These are phyloP conservation scores for Steinernema feltiae DNA, from an alignment of 1,140 invertebrate species.

Conservation along the genomic window DNA sequence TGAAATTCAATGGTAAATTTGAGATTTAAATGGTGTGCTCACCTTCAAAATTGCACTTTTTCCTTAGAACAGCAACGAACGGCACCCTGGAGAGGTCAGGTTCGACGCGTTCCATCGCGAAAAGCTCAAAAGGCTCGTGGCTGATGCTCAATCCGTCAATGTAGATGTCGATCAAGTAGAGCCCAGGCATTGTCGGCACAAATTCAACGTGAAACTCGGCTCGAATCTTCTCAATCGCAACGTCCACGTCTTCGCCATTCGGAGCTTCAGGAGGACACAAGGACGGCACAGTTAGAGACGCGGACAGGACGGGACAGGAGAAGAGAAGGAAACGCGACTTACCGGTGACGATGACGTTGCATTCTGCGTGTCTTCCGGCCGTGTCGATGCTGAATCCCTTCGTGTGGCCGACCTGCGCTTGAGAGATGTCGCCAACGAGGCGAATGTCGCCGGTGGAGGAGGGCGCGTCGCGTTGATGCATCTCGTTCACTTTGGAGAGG, in stretches of 20 bases:
- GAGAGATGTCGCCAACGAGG: conserved; percentile 44
- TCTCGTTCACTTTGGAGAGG: conserved; percentile 65
- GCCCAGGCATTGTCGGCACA: conserved; percentile 29
- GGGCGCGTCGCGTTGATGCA: conserved; percentile 21
- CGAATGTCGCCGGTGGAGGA: conserved; percentile 35
- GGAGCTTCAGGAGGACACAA: conserved; percentile 41
- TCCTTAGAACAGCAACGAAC: neutral
- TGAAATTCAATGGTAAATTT: neutral
- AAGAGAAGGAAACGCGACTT: conserved; percentile 35
- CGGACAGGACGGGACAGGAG: conserved; percentile 21
- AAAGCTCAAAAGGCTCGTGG: neutral
- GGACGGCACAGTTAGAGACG: conserved; percentile 26
- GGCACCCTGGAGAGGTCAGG: neutral
- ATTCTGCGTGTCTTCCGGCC: conserved; percentile 49
- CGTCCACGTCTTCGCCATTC: conserved; percentile 30
- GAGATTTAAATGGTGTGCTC: neutral
- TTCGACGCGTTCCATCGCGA: neutral
- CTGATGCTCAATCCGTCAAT: conserved; percentile 19
- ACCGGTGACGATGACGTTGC: conserved; percentile 61
- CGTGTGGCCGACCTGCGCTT: conserved; percentile 45
- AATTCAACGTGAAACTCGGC: conserved; percentile 48
- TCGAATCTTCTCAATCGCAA: conserved; percentile 30
- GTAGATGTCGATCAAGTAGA: conserved; percentile 35
- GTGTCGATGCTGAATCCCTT: conserved; percentile 54
- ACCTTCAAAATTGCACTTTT: neutral